phyloP scores from a whole-genome alignment of 2,888 invertebrate species.

The Dryadula phaetusa region DNA sequence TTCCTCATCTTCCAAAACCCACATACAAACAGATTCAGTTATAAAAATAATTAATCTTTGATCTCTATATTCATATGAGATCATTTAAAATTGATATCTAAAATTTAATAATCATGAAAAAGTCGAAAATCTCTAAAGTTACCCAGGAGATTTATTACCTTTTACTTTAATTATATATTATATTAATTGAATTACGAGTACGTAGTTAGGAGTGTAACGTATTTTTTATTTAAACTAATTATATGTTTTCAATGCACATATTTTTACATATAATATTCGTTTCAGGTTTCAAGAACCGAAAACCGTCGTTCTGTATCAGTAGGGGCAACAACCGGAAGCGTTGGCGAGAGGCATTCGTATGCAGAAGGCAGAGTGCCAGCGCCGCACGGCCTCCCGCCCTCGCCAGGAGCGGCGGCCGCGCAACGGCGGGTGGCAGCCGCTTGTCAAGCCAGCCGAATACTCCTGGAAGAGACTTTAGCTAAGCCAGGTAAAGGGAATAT shows the following conservation, averaged over 20 bases:
- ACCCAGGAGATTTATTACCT: neutral
- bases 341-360: conserved; percentile 67
- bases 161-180: no score
- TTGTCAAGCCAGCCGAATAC: conserved; percentile 85
- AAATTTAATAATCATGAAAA: neutral
- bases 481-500: conserved; percentile 75
- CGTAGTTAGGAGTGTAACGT: no score
- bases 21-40: conserved; percentile 17
- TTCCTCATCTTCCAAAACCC: conserved; percentile 50
- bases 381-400: conserved; percentile 73
- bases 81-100: neutral
- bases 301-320: conserved; percentile 72
- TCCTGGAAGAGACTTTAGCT: conserved; percentile 87
- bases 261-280: conserved; percentile 31
- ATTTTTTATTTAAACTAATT: neutral
- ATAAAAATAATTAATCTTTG: conserved; percentile 25
- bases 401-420: conserved; percentile 69
- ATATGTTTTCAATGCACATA: neutral
- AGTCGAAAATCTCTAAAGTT: neutral
- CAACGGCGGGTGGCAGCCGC: conserved; percentile 71
- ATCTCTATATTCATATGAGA: conserved; percentile 18
- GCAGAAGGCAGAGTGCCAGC: conserved; percentile 72
- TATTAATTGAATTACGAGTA: no score
- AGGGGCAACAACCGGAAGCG: conserved; percentile 56
- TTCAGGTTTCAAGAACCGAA: conserved; percentile 69